Conservation (phyloP, 1,140 invertebrate genomes). For the Papilio polytes region DNA sequence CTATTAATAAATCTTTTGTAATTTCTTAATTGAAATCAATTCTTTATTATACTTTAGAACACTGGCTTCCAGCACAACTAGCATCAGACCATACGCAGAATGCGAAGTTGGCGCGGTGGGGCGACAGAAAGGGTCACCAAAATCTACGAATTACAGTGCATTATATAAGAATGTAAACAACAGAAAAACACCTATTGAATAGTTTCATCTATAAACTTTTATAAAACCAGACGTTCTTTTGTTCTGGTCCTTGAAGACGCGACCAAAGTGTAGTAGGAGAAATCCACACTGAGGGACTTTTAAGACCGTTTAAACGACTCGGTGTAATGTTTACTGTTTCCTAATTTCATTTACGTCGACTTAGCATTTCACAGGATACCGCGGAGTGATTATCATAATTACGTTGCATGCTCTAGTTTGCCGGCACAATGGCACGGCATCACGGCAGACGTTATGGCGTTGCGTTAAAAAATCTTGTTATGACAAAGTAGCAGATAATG, state of each 20-base stretch:
- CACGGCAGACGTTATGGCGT: constrained; percentile 42
- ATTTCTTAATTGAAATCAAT: neutral
- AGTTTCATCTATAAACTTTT: no score
- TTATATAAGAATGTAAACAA: no score
- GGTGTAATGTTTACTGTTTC: neutral
- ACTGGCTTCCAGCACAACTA: neutral
- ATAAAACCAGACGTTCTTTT: no score
- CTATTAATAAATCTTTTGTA: neutral
- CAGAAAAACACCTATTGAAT: no score
- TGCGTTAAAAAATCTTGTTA: neutral
- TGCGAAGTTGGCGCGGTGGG: no score
- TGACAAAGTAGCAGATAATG: neutral
- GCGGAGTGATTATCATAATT: constrained; percentile 59
- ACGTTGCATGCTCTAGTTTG: constrained; percentile 60
- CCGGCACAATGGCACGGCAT: constrained; percentile 46
- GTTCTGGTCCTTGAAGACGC: no score
- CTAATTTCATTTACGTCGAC: constrained; percentile 19
- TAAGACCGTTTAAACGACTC: no score
- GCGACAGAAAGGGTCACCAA: no score
- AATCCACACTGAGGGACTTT: no score
- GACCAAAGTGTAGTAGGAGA: no score
- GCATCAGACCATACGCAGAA: no score
- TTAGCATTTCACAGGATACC: constrained; percentile 24
- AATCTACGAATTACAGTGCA: no score
- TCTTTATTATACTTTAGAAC: neutral